Evolutionary conservation across 2,888 invertebrate species (phyloP), one percentile per base, ranked within the genome.

Genomic region (Ornithoptera priamus): DNA sequence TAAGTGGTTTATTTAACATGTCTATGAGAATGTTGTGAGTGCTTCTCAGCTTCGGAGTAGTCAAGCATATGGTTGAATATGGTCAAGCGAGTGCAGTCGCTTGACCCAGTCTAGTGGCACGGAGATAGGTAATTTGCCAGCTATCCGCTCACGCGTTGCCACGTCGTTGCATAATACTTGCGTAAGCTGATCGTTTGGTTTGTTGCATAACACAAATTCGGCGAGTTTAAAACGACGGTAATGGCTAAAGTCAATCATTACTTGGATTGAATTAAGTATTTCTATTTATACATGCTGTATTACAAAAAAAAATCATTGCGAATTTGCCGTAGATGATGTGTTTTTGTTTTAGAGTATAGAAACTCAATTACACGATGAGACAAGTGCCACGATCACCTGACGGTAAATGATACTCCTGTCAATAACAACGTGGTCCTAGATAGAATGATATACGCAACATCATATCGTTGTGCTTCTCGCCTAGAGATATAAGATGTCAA

Each of bases 151-250:
- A 78, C 75, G 78, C 78, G 73, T 74, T 70, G 74, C 75, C 75
- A 76, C 77, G 77, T 79, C 24, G 76, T 89, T 88, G 85, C 77
- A 80, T 83, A 88, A 89, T 73, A 74, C 73, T 89, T 89, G 81
- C 81, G 80, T 80, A 86, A 89, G 74, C 66, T 71, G 72, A 75
- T 77, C 77, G 76, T 76, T 77, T 71, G 76, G 74, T 73, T 75
- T 75, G 78, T 85, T 83, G 78, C 77, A 78, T 78, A 80, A 85
- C 77, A 72, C 69, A 73, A 75, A 71, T 67, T 72, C 74, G 68
- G 71, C 70, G 64, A 73, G 68, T 68, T 50, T 70, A 53, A 17
- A 36, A 22, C 30, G 42, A 8, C 62, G 50, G 56, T 59, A 64
- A 22, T 50, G 17, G 50, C 50, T 20, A 57, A 67, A 24, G 57